Evolutionary conservation across 2,888 invertebrate species (phyloP).

Genomic region (Drosophila acutilabella): DNA sequence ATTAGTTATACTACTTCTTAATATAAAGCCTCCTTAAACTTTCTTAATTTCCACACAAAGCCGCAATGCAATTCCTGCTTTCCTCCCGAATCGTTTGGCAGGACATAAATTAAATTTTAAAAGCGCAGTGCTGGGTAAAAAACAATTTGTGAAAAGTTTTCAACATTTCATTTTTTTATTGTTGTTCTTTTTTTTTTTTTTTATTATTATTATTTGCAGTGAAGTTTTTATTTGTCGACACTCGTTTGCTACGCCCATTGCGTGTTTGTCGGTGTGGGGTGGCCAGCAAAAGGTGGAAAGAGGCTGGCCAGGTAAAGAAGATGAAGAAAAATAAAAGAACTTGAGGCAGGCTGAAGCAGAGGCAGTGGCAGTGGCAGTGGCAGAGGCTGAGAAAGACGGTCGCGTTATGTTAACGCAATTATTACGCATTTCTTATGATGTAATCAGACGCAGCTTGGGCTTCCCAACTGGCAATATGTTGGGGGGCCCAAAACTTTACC

Average conservation of each 20-base stretch:
- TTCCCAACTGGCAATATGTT: conserved; percentile 73
- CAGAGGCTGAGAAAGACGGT: conserved; percentile 1
- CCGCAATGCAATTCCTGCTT: conserved; percentile 4
- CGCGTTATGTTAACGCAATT: conserved; percentile 78
- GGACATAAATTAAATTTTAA: conserved; percentile 63
- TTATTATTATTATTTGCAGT: conserved; percentile 16
- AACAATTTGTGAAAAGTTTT: conserved; percentile 66
- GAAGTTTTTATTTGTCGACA: conserved; percentile 42
- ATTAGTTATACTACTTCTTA: background rate
- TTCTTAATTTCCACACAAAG: background rate
- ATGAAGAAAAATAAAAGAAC: background rate
- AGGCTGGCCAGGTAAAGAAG: conserved; percentile 37
- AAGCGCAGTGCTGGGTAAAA: conserved; percentile 40
- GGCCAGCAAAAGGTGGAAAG: conserved; percentile 28
- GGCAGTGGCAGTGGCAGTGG: background rate
- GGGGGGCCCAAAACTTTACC: conserved; percentile 51
- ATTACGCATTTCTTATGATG: conserved; percentile 82
- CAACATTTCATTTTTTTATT: conserved; percentile 29
- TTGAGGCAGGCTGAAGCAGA: background rate
- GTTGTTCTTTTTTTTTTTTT: conserved; percentile 17
- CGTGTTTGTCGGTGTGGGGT: conserved; percentile 33
- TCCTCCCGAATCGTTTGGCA: conserved; percentile 35
- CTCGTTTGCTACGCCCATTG: conserved; percentile 50
- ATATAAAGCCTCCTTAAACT: too few relatives aligned
- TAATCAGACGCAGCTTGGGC: conserved; percentile 77